Conservation (phyloP, 2,113 vertebrate species). For the Poecile atricapillus region DNA sequence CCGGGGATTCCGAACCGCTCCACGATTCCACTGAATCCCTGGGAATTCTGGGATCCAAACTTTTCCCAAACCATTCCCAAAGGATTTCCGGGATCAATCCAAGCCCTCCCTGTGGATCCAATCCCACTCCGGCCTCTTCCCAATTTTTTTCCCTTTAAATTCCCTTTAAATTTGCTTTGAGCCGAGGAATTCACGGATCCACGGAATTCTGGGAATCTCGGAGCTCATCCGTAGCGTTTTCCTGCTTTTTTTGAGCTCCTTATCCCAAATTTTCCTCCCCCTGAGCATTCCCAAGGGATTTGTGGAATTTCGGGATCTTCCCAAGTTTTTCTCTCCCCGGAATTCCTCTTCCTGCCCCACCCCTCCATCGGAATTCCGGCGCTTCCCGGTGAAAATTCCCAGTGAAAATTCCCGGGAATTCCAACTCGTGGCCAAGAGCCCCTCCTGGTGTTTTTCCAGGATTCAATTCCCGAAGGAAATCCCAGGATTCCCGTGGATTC, state of each 20-base stretch:
- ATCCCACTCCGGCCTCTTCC: background rate
- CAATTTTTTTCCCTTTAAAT: background rate
- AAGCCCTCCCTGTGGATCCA: background rate
- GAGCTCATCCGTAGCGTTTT: background rate
- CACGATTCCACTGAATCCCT: background rate
- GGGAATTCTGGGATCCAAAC: background rate
- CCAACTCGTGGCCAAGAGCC: background rate
- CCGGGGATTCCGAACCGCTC: background rate
- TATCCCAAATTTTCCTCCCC: background rate
- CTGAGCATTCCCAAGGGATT: background rate
- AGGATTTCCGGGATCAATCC: background rate
- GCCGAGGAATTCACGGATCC: fast-evolving
- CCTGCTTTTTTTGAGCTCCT: background rate
- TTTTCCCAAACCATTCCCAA: background rate
- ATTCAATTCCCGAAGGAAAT: background rate
- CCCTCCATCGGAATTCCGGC: background rate
- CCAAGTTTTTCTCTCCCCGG: background rate
- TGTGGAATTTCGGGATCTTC: background rate
- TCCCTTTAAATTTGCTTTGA: background rate
- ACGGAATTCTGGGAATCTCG: background rate
- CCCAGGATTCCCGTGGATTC: background rate
- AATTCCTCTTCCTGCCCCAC: background rate
- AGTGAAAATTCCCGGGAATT: background rate
- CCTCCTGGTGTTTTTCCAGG: background rate
- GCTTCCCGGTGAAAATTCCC: background rate